A percentile compares a stretch with the other conserved stretches of the same genome.
Evolutionary conservation across 2,888 invertebrate genomes (phyloP).

Genomic region (Apamea anceps): DNA sequence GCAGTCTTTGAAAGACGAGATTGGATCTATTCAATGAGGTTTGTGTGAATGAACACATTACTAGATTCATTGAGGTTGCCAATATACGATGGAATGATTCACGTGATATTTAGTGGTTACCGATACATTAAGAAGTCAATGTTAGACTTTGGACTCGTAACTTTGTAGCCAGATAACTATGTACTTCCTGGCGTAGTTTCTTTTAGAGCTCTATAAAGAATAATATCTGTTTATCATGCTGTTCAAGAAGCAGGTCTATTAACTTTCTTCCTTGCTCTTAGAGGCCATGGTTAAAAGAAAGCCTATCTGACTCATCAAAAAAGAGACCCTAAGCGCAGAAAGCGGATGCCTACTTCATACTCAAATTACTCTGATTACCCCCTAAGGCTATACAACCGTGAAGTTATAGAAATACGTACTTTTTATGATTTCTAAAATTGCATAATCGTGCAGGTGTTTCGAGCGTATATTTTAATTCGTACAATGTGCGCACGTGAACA

Average conservation of each 20-base stretch:
- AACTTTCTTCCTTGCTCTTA: conserved; percentile 35
- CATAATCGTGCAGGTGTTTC: conserved; percentile 58
- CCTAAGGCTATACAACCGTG: conserved; percentile 51
- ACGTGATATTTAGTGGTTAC: not conserved
- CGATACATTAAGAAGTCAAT: not conserved
- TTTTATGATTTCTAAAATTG: conserved; percentile 64
- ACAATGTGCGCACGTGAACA: conserved; percentile 54
- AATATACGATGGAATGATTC: not conserved
- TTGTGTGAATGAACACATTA: not conserved
- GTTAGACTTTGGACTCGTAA: not conserved
- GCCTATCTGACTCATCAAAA: conserved; percentile 36
- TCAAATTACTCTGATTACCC: conserved; percentile 56
- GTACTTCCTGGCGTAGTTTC: conserved; percentile 1
- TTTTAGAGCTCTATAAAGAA: conserved; percentile 9
- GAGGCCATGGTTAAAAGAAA: conserved; percentile 36
- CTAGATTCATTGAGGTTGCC: conserved; percentile 1
- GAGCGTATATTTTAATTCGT: conserved; percentile 56
- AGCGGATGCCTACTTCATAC: conserved; percentile 43
- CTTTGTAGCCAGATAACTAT: not conserved
- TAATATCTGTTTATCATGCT: not conserved
- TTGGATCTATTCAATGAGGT: not conserved
- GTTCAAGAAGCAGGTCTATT: conserved; percentile 10
- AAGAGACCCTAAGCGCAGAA: conserved; percentile 39
- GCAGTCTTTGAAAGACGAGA: not conserved
- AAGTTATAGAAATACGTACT: conserved; percentile 62